phyloP scores from a whole-genome alignment of 2,797 vertebrate species.

The Gymnodraco acuticeps region DNA sequence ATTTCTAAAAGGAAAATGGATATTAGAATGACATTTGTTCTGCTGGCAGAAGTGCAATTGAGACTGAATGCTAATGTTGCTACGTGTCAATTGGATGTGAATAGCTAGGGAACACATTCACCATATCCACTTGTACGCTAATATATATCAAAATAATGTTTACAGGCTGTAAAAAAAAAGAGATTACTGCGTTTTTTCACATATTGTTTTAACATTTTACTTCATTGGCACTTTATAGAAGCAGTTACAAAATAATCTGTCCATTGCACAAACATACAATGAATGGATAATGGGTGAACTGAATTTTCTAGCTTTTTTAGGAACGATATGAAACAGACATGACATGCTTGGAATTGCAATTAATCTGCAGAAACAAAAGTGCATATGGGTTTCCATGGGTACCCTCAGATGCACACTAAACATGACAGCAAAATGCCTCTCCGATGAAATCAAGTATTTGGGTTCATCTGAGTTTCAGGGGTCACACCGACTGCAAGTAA shows the following conservation, averaged over 20 bases:
- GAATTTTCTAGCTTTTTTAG: not conserved
- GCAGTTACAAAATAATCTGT: not conserved
- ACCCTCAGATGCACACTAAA: not conserved
- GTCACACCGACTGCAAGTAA: constrained; percentile 34
- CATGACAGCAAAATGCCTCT: constrained; percentile 14
- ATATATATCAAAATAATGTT: not conserved
- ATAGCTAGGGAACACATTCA: too few species aligned
- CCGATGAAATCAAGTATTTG: constrained; percentile 20
- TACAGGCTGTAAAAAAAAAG: too few species aligned
- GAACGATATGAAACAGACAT: too few species aligned
- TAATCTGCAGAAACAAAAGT: constrained; percentile 3
- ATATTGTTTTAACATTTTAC: not conserved
- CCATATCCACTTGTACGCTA: too few species aligned
- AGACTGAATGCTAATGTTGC: not conserved
- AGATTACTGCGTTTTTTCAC: too few species aligned
- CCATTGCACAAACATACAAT: not conserved
- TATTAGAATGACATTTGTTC: not conserved
- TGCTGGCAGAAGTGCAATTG: not conserved
- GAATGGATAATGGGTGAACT: not conserved
- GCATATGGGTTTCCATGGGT: not conserved
- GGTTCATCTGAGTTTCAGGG: constrained; percentile 45
- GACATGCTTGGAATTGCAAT: not conserved
- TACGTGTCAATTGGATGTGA: not conserved
- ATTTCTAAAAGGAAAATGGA: not conserved
- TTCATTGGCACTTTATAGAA: not conserved